These are phyloP conservation scores for Didymodactylos carnosus DNA, from an alignment of 2,888 invertebrate species.

Conservation along the genomic window DNA sequence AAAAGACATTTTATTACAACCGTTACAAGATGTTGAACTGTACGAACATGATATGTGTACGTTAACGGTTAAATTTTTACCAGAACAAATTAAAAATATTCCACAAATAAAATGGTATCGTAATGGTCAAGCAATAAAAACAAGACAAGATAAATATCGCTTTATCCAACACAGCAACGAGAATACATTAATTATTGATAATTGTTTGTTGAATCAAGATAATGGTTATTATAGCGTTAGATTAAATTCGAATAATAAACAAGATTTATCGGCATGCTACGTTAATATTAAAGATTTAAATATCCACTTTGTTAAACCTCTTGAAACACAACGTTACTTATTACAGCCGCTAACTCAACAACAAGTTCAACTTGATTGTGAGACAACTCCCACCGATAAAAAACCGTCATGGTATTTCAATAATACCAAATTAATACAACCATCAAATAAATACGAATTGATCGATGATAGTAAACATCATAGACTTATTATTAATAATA, in stretches of 20 bases:
- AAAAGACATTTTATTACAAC: background rate
- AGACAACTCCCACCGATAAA: background rate
- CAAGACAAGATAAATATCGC: background rate
- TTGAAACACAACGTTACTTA: background rate
- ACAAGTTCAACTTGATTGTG: background rate
- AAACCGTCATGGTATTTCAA: background rate
- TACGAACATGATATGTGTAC: slow-evolving; percentile 1
- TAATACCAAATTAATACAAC: background rate
- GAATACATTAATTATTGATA: background rate
- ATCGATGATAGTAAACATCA: background rate
- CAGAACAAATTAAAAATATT: too few species aligned
- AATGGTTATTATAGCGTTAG: background rate
- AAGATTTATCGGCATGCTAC: background rate
- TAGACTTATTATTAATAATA: background rate
- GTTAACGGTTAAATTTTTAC: background rate
- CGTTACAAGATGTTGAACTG: background rate
- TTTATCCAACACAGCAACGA: background rate
- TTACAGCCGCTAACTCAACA: background rate
- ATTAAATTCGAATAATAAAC: background rate
- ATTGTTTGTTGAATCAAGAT: background rate
- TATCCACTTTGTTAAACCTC: background rate
- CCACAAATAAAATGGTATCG: slow-evolving; percentile 10
- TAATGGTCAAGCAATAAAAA: background rate
- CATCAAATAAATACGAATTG: background rate
- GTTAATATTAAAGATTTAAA: background rate